These are phyloP conservation scores for Tolmerus cingulatus DNA, from an alignment of 2,888 invertebrate species.

Conservation along the genomic window DNA sequence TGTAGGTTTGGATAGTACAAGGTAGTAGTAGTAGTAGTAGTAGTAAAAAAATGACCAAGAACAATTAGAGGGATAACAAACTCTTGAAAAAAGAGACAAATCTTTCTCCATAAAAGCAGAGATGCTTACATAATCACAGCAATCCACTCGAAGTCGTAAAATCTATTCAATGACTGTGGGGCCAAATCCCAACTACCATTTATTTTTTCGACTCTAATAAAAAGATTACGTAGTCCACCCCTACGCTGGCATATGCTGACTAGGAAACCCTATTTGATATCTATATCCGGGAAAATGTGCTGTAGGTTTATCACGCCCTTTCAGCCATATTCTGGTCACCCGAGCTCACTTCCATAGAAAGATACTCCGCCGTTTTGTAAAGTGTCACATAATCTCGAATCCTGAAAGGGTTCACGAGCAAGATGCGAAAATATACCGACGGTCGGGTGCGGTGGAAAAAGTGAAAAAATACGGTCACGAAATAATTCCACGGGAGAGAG, in stretches of 20 bases:
- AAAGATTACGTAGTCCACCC: neutral
- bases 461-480: neutral
- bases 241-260: neutral
- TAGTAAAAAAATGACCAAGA: neutral
- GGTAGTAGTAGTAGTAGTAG: neutral
- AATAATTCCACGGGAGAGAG: slow-evolving; percentile 23
- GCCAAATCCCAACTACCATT: neutral
- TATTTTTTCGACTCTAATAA: neutral
- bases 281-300: neutral
- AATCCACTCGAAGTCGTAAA: slow-evolving; percentile 5
- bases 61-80: neutral
- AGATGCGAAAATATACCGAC: neutral
- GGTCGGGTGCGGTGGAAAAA: neutral
- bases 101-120: neutral
- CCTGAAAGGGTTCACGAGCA: neutral
- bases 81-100: neutral
- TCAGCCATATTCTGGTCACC: neutral
- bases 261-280: neutral
- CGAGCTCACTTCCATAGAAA: neutral
- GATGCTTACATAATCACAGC: slow-evolving; percentile 15
- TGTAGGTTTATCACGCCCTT: neutral
- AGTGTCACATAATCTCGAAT: slow-evolving; percentile 35
- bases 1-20: no score
- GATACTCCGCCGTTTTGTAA: slow-evolving; percentile 2
- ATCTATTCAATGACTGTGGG: neutral